Base-by-base conservation (phyloP, 2,113 vertebrate species). In the Columba janthina region DNA sequence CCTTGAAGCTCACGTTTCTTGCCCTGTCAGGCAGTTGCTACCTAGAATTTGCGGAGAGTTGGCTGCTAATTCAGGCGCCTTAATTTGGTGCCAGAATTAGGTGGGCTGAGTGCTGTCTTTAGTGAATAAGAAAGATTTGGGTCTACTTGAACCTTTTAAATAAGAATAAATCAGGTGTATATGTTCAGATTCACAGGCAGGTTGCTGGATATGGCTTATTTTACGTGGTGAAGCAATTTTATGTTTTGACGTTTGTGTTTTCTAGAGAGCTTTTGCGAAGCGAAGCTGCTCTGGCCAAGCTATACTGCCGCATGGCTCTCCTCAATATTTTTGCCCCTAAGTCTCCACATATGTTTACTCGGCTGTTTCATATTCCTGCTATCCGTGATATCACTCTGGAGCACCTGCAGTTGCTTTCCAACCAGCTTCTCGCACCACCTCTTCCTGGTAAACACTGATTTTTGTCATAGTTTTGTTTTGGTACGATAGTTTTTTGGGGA, bases 271-370 rank as follows among this genome's bases (percentile, higher is more conserved):
- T 99, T 65, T 95, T 99, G 85, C 98, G 99, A 34, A 99, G 99
- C 15, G 99, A 99, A 95, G 99, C 99, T 12, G 98, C 98, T 0
- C 97, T 99, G 91, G 99, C 99, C 29, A 98, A 99, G 85, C 96
- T 99, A 4, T 99, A 99, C 97, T 99, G 99, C 88, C 99, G 99
- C 51, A 98, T 99, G 98, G 99, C 99, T 56, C 98, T 99, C 90
- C 99, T 99, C 93, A 99, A 99, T 84, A 99, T 99, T 92, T 99
- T 99, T 94, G 99, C 99, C 76, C 99, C 99, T 42, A 99, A 99
- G 93, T 98, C 97, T 88, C 99, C 99, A 12, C 99, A 99, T 97
- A 98, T 99, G 69, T 99, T 99, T 65, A 99, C 99, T 21, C 99
- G 99, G 34, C 99, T 99, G 54, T 99, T 99, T 93, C 99, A 99